Evolutionary conservation across 2,797 vertebrate species (phyloP), one percentile per base, ranked within the genome.

Genomic region (Zonotrichia albicollis): DNA sequence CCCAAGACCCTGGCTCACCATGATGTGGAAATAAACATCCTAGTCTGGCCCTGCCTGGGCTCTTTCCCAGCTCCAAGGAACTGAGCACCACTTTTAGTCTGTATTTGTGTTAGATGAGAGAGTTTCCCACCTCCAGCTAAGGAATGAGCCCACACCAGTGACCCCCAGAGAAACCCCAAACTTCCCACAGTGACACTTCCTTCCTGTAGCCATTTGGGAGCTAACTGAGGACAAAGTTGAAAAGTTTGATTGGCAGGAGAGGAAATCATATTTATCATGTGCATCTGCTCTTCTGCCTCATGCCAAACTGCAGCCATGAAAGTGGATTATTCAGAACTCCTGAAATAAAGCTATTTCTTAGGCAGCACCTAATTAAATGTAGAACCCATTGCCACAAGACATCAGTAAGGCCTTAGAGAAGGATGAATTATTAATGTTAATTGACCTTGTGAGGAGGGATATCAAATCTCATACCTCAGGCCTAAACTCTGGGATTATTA

Each of bases 351-450:
- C 75, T 61, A 17, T 91, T 94, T 93, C 76, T 84, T 50, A 75
- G 79, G 79, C 82, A 87, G 42, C 57, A 80, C 53, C 68, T 91
- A 91, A 91, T 96, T 93, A 96, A 93, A 87, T 78, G 87, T 90
- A 77, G 73, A 87, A 68, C 36, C 88, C 30, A 8, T 86, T 84
- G 87, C 87, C 72, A 91, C 68, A 36, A 90, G 95, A 77, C 61
- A 91, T 87, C 61, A 36, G 45, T 64, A 18, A 77, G 91, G 84
- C 87, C 84, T 93, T 43, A 74, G 87, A 91, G 84, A 74, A 92
- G 61, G 77, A 90, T 94, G 81, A 94, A 92, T 95, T 96, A 95
- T 94, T 95, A 91, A 94, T 94, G 91, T 80, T 93, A 92, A 93
- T 91, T 94, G 94, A 94, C 89, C 91, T 93, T 93, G 82, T 66